phyloP scores from a whole-genome alignment of 2,797 vertebrate species.

The Gallinago solitaria region DNA sequence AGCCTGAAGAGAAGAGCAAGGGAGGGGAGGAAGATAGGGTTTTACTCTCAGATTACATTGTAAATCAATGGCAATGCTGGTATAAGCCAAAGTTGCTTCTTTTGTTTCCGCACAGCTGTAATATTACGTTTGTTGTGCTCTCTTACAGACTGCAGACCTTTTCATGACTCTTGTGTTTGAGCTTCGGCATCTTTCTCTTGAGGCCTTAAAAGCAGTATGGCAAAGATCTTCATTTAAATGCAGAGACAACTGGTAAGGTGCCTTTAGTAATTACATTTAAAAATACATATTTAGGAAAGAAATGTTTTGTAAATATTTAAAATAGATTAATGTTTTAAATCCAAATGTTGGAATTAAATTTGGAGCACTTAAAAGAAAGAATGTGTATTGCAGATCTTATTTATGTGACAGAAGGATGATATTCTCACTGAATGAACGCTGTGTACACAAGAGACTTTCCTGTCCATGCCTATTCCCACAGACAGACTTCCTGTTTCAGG shows the following conservation, averaged over 20 bases:
- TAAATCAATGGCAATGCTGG: background rate
- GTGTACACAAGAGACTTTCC: background rate
- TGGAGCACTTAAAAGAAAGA: background rate
- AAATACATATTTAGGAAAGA: background rate
- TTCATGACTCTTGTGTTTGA: slow-evolving; percentile 82
- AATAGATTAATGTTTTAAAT: background rate
- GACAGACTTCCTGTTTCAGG: background rate
- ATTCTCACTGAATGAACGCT: background rate
- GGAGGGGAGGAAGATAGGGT: background rate
- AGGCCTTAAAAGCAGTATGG: slow-evolving; percentile 80
- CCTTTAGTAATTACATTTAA: background rate
- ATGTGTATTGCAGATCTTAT: background rate
- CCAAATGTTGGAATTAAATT: background rate
- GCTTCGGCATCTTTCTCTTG: slow-evolving; percentile 77
- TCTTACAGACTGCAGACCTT: slow-evolving; percentile 77
- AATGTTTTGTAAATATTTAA: background rate
- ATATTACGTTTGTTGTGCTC: background rate
- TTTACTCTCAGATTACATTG: background rate
- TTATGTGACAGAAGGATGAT: background rate
- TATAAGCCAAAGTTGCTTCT: background rate
- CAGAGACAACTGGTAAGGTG: slow-evolving; percentile 82
- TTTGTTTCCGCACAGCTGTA: background rate
- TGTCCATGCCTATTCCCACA: background rate
- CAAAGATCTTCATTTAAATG: slow-evolving; percentile 83
- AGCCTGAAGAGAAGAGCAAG: background rate